phyloP scores from a whole-genome alignment of 2,797 vertebrate species.

The Melanotaenia nigrans region DNA sequence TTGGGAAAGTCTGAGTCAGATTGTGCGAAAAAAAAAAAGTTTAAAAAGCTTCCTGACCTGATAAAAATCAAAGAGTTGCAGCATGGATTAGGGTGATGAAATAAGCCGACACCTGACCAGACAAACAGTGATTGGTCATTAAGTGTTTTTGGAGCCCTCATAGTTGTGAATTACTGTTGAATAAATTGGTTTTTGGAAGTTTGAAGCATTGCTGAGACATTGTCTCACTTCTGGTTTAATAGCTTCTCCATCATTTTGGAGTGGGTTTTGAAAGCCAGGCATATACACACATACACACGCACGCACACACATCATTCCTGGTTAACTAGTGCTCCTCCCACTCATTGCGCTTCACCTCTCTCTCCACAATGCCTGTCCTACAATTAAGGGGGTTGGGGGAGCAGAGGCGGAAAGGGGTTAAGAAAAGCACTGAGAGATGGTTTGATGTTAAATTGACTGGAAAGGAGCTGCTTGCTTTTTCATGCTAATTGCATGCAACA shows the following conservation, averaged over 20 bases:
- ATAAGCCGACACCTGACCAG: too few relatives aligned
- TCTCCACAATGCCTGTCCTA: constrained; percentile 71
- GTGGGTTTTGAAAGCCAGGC: background rate
- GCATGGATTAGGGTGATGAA: too few relatives aligned
- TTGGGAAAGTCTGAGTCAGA: too few relatives aligned
- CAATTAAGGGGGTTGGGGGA: constrained; percentile 53
- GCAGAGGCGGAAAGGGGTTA: constrained; percentile 52
- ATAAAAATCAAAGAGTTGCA: too few relatives aligned
- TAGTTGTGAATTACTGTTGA: too few relatives aligned
- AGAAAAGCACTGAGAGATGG: constrained; percentile 64
- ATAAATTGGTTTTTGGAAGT: too few relatives aligned
- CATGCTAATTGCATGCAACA: constrained; percentile 81
- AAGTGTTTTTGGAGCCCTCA: too few relatives aligned
- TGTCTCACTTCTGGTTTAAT: background rate
- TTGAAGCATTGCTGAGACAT: too few relatives aligned
- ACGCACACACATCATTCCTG: constrained; percentile 49
- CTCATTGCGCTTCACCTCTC: constrained; percentile 67
- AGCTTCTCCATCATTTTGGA: background rate
- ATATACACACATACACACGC: constrained; percentile 18
- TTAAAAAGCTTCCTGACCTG: too few relatives aligned
- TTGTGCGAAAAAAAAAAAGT: too few relatives aligned
- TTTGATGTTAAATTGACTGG: constrained; percentile 83
- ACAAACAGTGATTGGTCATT: too few relatives aligned
- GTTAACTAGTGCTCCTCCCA: constrained; percentile 67
- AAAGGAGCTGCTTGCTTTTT: constrained; percentile 79